Evolutionary conservation across 2,113 vertebrate species (phyloP).

Genomic region (Grallaria varia): DNA sequence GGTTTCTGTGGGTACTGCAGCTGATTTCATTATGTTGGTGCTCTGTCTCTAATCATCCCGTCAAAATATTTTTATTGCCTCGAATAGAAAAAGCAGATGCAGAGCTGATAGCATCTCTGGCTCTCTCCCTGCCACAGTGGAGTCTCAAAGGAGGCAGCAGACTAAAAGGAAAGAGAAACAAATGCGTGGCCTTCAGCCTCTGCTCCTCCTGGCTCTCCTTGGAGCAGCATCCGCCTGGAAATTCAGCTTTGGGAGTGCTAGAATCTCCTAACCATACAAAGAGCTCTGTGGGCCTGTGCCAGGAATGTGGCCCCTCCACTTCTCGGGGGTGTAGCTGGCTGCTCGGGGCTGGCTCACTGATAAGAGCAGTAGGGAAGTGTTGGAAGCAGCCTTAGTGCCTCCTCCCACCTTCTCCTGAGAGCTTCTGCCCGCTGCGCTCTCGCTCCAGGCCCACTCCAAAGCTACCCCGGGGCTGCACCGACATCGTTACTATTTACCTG

Average conservation of each 20-base stretch:
- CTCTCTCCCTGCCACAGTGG: background rate
- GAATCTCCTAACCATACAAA: background rate
- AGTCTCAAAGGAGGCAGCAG: background rate
- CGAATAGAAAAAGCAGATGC: background rate
- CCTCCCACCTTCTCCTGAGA: background rate
- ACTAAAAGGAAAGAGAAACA: background rate
- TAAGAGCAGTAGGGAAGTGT: background rate
- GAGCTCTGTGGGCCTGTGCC: background rate
- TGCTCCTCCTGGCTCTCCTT: background rate
- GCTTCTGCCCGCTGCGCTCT: background rate
- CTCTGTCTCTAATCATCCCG: background rate
- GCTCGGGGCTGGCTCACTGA: background rate
- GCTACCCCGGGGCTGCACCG: background rate
- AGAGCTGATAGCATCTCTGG: background rate
- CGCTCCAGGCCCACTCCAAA: background rate
- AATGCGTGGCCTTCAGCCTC: background rate
- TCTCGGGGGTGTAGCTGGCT: background rate
- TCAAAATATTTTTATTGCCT: background rate
- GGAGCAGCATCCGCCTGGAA: background rate
- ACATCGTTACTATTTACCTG: background rate
- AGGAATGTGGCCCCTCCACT: conserved; percentile 19
- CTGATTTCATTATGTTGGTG: background rate
- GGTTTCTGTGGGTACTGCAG: background rate
- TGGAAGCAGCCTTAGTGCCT: background rate
- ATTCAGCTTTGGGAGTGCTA: background rate